Conservation (phyloP, 1,140 invertebrate species). For the Eufriesea mexicana region DNA sequence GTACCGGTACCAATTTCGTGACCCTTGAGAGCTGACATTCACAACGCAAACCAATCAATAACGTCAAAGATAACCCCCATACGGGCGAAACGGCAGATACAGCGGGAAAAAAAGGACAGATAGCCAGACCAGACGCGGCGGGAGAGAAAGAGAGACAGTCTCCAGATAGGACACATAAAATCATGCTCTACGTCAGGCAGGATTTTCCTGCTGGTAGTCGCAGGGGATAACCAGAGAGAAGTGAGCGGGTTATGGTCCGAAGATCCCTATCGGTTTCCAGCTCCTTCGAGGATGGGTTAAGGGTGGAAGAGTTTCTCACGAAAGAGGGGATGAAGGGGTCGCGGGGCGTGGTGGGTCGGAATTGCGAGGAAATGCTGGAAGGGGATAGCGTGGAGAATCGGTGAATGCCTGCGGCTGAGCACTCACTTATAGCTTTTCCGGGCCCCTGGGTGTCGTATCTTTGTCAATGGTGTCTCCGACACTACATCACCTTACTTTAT, state of each 20-base stretch:
- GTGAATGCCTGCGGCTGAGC: conserved; percentile 59
- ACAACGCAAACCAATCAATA: conserved; percentile 36
- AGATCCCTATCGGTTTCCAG: conserved; percentile 55
- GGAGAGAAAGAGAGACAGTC: not conserved
- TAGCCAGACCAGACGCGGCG: too few species aligned
- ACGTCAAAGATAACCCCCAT: conserved; percentile 15
- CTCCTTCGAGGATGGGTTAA: conserved; percentile 43
- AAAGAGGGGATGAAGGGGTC: not conserved
- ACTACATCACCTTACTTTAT: conserved; percentile 62
- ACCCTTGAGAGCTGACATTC: conserved; percentile 11
- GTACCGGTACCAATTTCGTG: not conserved
- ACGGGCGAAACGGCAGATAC: not conserved
- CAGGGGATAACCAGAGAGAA: conserved; percentile 53
- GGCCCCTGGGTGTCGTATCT: conserved; percentile 56
- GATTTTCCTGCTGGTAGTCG: conserved; percentile 47
- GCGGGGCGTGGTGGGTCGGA: conserved; percentile 34
- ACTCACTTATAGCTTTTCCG: conserved; percentile 57
- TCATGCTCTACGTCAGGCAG: conserved; percentile 31
- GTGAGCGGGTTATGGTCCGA: conserved; percentile 51
- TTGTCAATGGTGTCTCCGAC: conserved; percentile 62
- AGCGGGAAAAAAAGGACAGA: not conserved
- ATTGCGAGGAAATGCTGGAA: conserved; percentile 41
- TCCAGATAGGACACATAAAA: conserved; percentile 26
- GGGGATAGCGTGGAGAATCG: conserved; percentile 3
- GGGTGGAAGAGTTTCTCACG: conserved; percentile 15